These are phyloP conservation scores for Okapia johnstoni DNA, from an alignment of 2,113 vertebrate genomes.

Conservation along the genomic window DNA sequence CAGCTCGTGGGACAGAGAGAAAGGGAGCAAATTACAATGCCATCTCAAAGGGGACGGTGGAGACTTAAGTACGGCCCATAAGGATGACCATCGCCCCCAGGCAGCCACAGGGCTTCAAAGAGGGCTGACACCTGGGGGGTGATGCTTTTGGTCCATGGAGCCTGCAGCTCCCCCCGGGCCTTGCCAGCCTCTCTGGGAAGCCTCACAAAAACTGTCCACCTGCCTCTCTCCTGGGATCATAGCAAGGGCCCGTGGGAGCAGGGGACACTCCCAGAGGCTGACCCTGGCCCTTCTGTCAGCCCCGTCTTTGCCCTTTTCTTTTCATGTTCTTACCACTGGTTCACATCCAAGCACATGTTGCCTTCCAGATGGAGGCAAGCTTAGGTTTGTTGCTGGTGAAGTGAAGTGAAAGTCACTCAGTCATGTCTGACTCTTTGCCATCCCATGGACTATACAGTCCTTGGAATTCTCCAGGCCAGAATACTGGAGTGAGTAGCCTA, in stretches of 20 bases:
- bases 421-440: neutral
- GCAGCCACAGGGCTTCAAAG: neutral
- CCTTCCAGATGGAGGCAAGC: neutral
- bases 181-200: fast-evolving
- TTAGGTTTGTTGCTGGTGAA: neutral
- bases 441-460: neutral
- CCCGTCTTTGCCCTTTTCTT: too few relatives aligned
- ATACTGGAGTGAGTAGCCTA: neutral
- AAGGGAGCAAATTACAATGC: fast-evolving
- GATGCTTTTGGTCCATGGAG: neutral
- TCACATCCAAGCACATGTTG: fast-evolving
- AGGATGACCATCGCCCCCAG: fast-evolving
- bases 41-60: neutral
- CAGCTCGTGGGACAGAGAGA: fast-evolving
- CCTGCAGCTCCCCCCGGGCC: fast-evolving
- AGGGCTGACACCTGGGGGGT: neutral
- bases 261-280: neutral
- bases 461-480: neutral
- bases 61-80: neutral
- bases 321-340: fast-evolving
- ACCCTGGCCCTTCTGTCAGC: fast-evolving
- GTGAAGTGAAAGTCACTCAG: neutral
- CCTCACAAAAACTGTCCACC: neutral
- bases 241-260: neutral
- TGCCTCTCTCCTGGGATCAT: neutral